Conservation (phyloP, 2,888 invertebrate species). For the Pterobdella sp. region DNA sequence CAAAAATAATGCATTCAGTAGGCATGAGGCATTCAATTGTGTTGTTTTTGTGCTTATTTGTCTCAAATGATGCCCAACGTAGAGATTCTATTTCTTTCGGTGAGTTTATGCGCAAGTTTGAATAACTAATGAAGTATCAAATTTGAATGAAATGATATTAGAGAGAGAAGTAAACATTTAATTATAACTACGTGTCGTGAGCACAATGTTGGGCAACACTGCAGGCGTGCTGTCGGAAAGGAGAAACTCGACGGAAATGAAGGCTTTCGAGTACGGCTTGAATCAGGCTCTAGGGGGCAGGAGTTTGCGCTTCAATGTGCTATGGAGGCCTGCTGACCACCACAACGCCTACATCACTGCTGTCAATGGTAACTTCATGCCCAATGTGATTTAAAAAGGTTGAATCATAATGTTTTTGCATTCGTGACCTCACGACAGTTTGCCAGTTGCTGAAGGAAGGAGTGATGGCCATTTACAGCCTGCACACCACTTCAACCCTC, state of each 20-base stretch:
- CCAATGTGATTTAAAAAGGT: background rate
- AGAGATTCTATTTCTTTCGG: no score
- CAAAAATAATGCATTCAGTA: no score
- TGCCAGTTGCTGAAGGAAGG: conserved; percentile 43
- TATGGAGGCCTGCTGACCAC: background rate
- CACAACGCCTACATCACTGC: background rate
- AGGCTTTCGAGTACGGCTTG: background rate
- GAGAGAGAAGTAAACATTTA: no score
- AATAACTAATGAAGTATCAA: no score
- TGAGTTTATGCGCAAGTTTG: no score
- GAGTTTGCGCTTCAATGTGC: background rate
- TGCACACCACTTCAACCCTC: conserved; percentile 42
- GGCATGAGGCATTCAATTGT: no score
- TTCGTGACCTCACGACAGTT: conserved; percentile 39
- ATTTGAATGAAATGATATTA: no score
- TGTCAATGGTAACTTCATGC: background rate
- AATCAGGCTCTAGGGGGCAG: background rate
- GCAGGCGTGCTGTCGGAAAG: background rate
- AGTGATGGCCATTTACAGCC: conserved; percentile 43
- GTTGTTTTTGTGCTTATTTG: no score
- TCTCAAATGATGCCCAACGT: no score
- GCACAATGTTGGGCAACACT: no score
- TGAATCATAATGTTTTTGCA: background rate
- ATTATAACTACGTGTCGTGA: no score
- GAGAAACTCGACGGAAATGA: background rate